Percentiles rank a stretch among this genome's conserved stretches.
Conservation (phyloP, 2,113 vertebrate species). For the Sapajus apella region DNA sequence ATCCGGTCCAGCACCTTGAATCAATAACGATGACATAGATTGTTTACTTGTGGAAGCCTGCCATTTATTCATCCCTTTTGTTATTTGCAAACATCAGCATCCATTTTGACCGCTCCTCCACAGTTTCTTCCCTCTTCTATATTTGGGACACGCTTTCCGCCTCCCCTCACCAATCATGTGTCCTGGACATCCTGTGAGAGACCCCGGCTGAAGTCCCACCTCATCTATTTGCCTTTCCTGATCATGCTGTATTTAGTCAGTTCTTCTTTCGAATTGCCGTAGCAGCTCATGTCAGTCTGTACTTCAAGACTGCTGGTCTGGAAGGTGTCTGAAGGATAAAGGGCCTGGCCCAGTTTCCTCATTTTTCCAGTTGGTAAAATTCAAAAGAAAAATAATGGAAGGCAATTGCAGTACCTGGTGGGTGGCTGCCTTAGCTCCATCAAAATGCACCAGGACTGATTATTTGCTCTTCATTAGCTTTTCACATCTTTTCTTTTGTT, state of each 20-base stretch:
- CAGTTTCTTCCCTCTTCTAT: background rate
- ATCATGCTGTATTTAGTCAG: too few relatives aligned
- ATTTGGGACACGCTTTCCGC: background rate
- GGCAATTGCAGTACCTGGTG: background rate
- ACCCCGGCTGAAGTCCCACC: background rate
- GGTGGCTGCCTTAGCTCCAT: background rate
- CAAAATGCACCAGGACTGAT: background rate
- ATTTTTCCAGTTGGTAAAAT: background rate
- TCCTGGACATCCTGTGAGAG: background rate
- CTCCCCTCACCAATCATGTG: background rate
- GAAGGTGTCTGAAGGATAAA: background rate
- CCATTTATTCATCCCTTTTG: background rate
- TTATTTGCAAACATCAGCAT: background rate
- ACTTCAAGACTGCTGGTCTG: background rate
- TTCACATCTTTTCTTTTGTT: background rate
- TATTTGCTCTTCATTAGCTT: background rate
- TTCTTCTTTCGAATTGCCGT: background rate
- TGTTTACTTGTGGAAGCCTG: background rate
- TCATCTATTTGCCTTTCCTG: background rate
- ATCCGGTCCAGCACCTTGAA: background rate
- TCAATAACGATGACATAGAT: background rate
- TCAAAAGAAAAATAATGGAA: too few relatives aligned
- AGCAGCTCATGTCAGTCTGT: background rate
- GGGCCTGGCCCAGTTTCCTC: background rate
- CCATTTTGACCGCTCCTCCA: background rate